These are phyloP conservation scores for Syncerus caffer DNA, from an alignment of 2,797 vertebrate genomes.

Conservation along the genomic window DNA sequence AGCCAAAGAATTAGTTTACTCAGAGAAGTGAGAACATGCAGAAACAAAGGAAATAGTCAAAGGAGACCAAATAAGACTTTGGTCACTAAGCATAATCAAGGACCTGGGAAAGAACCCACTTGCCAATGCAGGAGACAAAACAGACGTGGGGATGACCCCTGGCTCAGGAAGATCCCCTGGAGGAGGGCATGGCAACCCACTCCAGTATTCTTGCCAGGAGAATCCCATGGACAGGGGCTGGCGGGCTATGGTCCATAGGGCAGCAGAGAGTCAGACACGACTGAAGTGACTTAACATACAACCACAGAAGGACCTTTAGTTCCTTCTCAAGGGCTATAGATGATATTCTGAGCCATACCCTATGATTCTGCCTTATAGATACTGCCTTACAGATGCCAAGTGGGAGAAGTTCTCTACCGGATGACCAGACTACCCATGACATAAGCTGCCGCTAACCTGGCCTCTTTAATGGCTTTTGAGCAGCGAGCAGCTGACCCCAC, in stretches of 20 bases:
- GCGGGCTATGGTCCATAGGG: accelerated
- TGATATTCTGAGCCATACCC: neutral
- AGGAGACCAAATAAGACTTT: neutral
- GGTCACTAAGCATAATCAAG: neutral
- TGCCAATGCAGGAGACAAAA: neutral
- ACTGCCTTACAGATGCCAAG: neutral
- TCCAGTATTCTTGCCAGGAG: neutral
- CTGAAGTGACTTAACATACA: neutral
- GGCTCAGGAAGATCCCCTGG: neutral
- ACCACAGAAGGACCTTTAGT: neutral
- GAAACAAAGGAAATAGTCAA: neutral
- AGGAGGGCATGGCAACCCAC: neutral
- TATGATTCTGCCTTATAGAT: neutral
- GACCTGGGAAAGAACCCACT: neutral
- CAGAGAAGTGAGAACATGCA: neutral
- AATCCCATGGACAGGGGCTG: neutral
- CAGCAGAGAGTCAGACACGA: neutral
- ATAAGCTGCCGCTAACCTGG: neutral
- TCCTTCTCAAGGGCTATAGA: neutral
- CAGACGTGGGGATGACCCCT: neutral
- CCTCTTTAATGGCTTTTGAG: neutral
- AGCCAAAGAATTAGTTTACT: neutral
- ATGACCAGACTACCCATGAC: neutral
- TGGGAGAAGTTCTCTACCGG: neutral
- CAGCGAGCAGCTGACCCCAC: neutral